Conservation (phyloP, 1,140 invertebrate species). For the Hypothenemus hampei region DNA sequence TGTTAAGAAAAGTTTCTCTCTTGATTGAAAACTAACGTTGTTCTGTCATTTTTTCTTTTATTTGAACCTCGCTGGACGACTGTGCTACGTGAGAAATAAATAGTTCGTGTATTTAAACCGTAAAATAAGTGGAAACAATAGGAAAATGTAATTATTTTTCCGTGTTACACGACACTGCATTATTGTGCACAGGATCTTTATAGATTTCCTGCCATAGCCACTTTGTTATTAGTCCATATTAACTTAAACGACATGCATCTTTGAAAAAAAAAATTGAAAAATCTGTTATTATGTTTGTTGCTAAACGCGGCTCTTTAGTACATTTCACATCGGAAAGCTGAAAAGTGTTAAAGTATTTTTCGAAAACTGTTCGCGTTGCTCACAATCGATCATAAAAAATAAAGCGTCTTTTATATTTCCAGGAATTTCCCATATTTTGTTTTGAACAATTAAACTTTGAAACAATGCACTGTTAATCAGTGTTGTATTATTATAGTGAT, state of each 20-base stretch:
- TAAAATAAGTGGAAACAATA: no score
- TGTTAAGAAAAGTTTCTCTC: no score
- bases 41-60: no score
- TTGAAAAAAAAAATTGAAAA: constrained; percentile 7
- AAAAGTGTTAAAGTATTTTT: no score
- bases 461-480: constrained; percentile 8
- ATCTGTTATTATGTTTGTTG: constrained; percentile 11
- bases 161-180: constrained; percentile 4
- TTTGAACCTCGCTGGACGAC: no score
- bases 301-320: no score
- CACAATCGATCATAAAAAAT: no score
- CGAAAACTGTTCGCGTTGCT: background rate
- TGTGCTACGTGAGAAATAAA: no score
- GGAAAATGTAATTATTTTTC: constrained; percentile 1
- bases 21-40: no score
- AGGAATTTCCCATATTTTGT: background rate
- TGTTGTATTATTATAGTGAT: no score
- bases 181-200: constrained; percentile 3
- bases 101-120: no score
- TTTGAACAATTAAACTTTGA: background rate
- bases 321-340: constrained; percentile 12
- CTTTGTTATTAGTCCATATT: constrained; percentile 9
- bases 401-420: no score
- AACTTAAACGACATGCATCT: constrained; percentile 11
- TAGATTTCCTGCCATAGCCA: constrained; percentile 15